Base-by-base conservation (phyloP, 1,140 invertebrate species). In the Halesus radiatus region DNA sequence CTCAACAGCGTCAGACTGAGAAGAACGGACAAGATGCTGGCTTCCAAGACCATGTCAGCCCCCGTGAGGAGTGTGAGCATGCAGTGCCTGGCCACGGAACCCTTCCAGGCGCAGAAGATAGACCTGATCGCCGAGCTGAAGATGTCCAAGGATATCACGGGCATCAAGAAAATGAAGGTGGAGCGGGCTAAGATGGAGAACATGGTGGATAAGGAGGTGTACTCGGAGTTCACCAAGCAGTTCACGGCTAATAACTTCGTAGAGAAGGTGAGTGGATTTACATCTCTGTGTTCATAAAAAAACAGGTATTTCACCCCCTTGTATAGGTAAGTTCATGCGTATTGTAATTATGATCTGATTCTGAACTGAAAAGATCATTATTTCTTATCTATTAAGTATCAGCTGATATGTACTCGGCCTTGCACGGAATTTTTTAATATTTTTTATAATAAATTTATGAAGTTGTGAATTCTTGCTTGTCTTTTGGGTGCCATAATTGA, bases 71-170 rank as follows among this genome's bases (percentile, higher is more conserved):
- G 93, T 84, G 91, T 94, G 76, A 94, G 93, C 79, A 90, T 95
- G 87, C 92, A 93, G 85, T 93, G 92, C 84, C 84, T 94, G n/a
- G 94, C 92, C 77, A 92, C 90, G 8, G 93, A 94, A 70, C 90
- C 94, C n/a, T 95, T 94, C 87, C 91, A 93, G 64, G 90, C 91
- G 53, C 93, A 93, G 79, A 97, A 97, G 86, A 95, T 94, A 16
- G 96, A 97, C 86, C 87, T 98, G 22, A 98, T 97, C 66, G 96
- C 96, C 20, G 96, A 97, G 86, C 86, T 98, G 52, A 97, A 98
- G 88, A 92, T 95, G 88, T 96, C 96, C 0, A 96, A 95, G 87
- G 95, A 97, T 84, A 96, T 98, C 68, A 93, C 95, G 0, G 96
- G 96, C 1, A 96, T 97, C 52, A 96, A 94, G 86, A 97, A 97